phyloP scores from a whole-genome alignment of 2,888 invertebrate species.

The Oithona nana region DNA sequence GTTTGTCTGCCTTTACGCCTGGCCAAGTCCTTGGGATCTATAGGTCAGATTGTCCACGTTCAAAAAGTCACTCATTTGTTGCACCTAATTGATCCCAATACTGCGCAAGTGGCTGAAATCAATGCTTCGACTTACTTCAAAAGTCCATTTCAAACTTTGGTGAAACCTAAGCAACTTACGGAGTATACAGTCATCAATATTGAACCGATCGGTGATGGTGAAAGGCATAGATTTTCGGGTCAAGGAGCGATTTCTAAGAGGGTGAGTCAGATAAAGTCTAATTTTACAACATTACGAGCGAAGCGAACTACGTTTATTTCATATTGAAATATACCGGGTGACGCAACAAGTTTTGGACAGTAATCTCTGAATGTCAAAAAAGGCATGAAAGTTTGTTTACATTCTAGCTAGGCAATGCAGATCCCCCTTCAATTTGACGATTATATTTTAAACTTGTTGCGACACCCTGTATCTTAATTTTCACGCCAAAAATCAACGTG shows the following conservation, averaged over 20 bases:
- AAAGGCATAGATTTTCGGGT: conserved; percentile 62
- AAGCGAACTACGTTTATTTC: too few species aligned
- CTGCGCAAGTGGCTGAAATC: conserved; percentile 40
- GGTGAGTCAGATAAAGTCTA: too few species aligned
- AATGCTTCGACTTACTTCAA: conserved; percentile 12
- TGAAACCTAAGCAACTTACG: conserved; percentile 38
- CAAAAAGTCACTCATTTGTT: conserved; percentile 69
- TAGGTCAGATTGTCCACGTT: conserved; percentile 70
- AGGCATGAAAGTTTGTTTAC: too few species aligned
- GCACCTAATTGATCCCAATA: conserved; percentile 76
- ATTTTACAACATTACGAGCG: too few species aligned
- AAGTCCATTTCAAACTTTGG: conserved; percentile 5
- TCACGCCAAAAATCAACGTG: too few species aligned
- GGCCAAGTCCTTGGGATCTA: conserved; percentile 65
- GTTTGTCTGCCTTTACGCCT: conserved; percentile 72
- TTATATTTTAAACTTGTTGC: too few species aligned
- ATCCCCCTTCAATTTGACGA: too few species aligned
- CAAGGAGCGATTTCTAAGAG: conserved; percentile 68
- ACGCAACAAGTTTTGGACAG: too few species aligned
- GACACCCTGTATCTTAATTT: too few species aligned
- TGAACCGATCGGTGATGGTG: conserved; percentile 66
- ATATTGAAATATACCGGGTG: too few species aligned
- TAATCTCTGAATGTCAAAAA: too few species aligned
- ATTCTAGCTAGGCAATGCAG: too few species aligned
- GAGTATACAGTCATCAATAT: conserved; percentile 54